These are phyloP conservation scores for Paramormyrops hopkinsi DNA, from an alignment of 2,797 vertebrate species.

Conservation along the genomic window DNA sequence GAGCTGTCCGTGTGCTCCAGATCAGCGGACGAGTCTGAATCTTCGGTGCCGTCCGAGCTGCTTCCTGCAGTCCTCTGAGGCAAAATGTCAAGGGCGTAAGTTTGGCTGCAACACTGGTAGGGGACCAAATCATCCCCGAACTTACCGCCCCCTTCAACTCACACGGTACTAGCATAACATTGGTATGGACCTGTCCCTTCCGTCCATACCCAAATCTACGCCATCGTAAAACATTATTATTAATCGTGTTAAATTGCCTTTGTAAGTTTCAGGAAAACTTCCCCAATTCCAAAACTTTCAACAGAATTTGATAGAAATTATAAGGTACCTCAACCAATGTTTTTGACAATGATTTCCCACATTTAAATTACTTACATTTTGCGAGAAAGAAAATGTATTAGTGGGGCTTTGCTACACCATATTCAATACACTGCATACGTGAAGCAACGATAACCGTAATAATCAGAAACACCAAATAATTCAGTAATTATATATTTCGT, in stretches of 20 bases:
- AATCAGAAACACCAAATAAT: not conserved
- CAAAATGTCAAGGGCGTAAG: not conserved
- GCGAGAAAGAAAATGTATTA: not conserved
- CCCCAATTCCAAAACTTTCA: not conserved
- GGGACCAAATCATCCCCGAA: not conserved
- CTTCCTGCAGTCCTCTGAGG: conserved; percentile 88
- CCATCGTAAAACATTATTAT: not conserved
- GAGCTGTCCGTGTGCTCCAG: conserved; percentile 95
- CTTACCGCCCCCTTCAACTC: not conserved
- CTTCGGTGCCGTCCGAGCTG: conserved; percentile 92
- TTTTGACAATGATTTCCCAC: not conserved
- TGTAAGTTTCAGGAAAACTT: not conserved
- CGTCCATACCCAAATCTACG: not conserved
- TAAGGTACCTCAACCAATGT: not conserved
- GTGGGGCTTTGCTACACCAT: not conserved
- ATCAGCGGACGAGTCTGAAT: conserved; percentile 94
- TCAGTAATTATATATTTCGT: not conserved
- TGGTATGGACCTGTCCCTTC: not conserved
- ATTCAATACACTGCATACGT: not conserved
- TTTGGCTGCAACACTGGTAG: not conserved
- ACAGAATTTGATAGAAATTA: not conserved
- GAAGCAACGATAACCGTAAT: not conserved
- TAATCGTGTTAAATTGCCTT: not conserved
- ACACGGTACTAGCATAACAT: not conserved
- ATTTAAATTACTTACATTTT: not conserved